These are phyloP conservation scores for Pissodes strobi DNA, from an alignment of 1,140 invertebrate species.

Conservation along the genomic window DNA sequence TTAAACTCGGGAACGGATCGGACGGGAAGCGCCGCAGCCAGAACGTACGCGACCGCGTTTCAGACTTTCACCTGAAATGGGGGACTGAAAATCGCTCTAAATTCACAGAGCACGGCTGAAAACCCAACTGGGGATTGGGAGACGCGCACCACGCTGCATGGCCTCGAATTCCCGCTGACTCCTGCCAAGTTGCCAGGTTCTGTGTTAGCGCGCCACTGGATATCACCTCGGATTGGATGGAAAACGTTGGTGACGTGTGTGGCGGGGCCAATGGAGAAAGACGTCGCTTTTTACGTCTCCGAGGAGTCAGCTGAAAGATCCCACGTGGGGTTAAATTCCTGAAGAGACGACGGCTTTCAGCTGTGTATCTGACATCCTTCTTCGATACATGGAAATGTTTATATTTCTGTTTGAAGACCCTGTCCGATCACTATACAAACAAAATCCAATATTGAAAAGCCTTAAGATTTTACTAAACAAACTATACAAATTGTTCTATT, in stretches of 20 bases:
- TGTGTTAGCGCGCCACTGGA: constrained; percentile 50
- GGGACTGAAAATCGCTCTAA: constrained; percentile 31
- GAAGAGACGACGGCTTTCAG: constrained; percentile 26
- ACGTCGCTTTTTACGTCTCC: constrained; percentile 46
- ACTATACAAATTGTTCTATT: too few species aligned
- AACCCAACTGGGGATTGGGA: constrained; percentile 30
- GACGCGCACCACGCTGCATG: constrained; percentile 49
- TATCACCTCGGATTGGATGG: constrained; percentile 49
- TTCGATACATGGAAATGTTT: too few species aligned
- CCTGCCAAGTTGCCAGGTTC: constrained; percentile 52
- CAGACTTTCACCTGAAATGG: constrained; percentile 31
- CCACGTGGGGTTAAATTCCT: constrained; percentile 48
- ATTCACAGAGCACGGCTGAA: constrained; percentile 19
- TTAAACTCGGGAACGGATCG: constrained; percentile 4
- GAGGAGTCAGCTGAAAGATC: constrained; percentile 45
- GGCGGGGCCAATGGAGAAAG: constrained; percentile 44
- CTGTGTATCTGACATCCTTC: constrained; percentile 14
- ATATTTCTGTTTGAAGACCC: too few species aligned
- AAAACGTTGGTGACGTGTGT: constrained; percentile 47
- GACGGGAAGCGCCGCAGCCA: constrained; percentile 3
- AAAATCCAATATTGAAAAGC: too few species aligned
- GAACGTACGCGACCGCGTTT: constrained; percentile 19
- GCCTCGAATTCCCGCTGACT: constrained; percentile 42
- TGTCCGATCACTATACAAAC: too few species aligned
- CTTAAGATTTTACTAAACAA: too few species aligned